These are phyloP conservation scores for Drosophila mettleri DNA, from an alignment of 2,888 invertebrate genomes.

Conservation along the genomic window DNA sequence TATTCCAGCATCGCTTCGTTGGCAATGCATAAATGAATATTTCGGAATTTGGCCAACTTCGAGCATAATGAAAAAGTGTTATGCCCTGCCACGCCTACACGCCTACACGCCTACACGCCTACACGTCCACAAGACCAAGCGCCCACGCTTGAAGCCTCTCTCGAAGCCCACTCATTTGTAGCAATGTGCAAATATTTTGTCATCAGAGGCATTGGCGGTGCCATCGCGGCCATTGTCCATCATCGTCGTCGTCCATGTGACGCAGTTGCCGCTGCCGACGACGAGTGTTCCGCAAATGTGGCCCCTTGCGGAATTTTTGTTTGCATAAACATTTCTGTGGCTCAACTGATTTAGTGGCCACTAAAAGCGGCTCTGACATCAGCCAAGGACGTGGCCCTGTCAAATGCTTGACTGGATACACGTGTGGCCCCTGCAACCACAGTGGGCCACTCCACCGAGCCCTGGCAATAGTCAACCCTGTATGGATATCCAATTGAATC, in stretches of 20 bases:
- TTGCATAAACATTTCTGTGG: constrained; percentile 51
- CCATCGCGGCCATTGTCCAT: constrained; percentile 17
- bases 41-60: constrained; percentile 12
- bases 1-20: constrained; percentile 54
- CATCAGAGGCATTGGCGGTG: constrained; percentile 20
- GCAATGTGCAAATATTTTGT: constrained; percentile 36
- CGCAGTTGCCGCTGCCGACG: constrained; percentile 12
- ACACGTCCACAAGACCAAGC: not conserved
- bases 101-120: not conserved
- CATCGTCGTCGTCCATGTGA: constrained; percentile 18
- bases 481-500: not conserved
- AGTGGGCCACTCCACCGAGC: constrained; percentile 8
- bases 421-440: constrained; percentile 30
- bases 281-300: constrained; percentile 10
- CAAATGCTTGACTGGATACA: constrained; percentile 56
- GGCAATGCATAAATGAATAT: constrained; percentile 61
- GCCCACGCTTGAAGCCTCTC: too few relatives aligned
- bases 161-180: not conserved
- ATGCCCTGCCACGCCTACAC: constrained; percentile 11
- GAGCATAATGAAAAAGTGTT: constrained; percentile 24
- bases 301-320: constrained; percentile 37
- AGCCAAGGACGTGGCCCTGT: constrained; percentile 56
- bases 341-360: constrained; percentile 65
- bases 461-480: not conserved
- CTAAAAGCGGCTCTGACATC: constrained; percentile 74